A percentile compares a stretch with the other conserved stretches of the same genome.
Conservation (phyloP, 2,797 vertebrate genomes). For the Alca torda region DNA sequence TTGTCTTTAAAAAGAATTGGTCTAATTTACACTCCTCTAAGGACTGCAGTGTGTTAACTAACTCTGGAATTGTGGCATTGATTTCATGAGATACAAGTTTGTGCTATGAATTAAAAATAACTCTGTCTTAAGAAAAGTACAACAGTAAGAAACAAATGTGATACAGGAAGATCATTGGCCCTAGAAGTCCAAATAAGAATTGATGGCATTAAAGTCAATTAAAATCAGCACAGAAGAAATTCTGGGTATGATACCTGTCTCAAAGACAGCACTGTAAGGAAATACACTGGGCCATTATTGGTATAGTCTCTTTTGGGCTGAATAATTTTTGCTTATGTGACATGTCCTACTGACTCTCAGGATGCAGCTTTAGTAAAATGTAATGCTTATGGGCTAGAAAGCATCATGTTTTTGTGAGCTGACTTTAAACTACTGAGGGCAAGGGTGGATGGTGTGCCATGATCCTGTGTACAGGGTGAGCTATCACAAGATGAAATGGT, state of each 20-base stretch:
- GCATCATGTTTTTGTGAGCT: background rate
- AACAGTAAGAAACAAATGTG: background rate
- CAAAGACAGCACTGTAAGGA: background rate
- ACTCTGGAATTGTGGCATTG: background rate
- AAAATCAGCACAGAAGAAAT: background rate
- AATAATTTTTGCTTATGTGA: background rate
- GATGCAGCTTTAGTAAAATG: background rate
- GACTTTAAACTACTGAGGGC: background rate
- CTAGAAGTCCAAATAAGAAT: background rate
- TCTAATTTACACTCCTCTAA: background rate
- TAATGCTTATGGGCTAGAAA: background rate
- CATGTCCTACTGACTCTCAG: background rate
- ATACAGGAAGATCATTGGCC: background rate
- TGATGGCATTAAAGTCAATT: background rate
- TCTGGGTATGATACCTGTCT: background rate
- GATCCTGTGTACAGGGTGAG: background rate
- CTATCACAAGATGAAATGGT: background rate
- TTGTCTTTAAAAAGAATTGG: background rate
- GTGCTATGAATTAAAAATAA: background rate
- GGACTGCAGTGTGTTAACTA: background rate
- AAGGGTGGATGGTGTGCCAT: background rate
- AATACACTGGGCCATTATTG: no score
- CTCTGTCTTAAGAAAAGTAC: background rate
- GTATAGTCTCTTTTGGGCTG: background rate
- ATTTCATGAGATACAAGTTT: background rate